Evolutionary conservation across 2,797 vertebrate genomes (phyloP).

Genomic region (Loriculus beryllinus): DNA sequence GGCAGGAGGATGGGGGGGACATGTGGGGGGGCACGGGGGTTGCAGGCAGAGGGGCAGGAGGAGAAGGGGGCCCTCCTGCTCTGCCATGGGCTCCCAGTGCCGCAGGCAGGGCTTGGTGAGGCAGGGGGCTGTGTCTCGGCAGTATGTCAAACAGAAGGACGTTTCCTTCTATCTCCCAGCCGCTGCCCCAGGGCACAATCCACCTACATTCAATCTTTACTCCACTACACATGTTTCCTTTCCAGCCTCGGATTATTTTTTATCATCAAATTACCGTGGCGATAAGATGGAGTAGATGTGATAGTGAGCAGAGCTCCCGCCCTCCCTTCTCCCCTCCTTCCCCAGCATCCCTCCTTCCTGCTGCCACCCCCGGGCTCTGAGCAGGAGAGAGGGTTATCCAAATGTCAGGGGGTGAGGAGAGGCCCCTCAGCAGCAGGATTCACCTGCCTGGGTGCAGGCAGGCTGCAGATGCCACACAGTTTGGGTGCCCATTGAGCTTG

Average conservation of each 20-base stretch:
- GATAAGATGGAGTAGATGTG: constrained; percentile 83
- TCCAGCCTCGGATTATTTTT: constrained; percentile 86
- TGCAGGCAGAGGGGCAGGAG: background rate
- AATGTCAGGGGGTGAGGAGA: constrained; percentile 77
- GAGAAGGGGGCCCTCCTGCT: background rate
- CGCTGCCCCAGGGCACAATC: constrained; percentile 86
- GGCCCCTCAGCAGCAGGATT: constrained; percentile 65
- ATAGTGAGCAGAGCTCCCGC: constrained; percentile 64
- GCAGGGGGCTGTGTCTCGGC: constrained; percentile 48
- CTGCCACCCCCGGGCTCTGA: background rate
- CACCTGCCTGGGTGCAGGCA: background rate
- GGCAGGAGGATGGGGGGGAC: background rate
- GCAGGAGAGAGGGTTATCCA: constrained; percentile 75
- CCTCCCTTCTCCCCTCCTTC: constrained; percentile 1
- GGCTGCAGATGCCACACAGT: background rate
- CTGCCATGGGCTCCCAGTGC: constrained; percentile 21
- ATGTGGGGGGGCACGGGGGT: background rate
- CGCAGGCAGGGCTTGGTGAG: constrained; percentile 33
- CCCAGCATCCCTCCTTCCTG: background rate
- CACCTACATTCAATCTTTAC: constrained; percentile 81
- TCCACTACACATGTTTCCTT: constrained; percentile 92
- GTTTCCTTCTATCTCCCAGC: constrained; percentile 66
- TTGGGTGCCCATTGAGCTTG: background rate
- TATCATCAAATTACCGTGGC: constrained; percentile 84
- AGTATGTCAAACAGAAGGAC: constrained; percentile 83